Percentiles rank a stretch among this genome's conserved stretches.
Conservation (phyloP, 2,797 vertebrate species). For the Lepidocolaptes lacrymiger region DNA sequence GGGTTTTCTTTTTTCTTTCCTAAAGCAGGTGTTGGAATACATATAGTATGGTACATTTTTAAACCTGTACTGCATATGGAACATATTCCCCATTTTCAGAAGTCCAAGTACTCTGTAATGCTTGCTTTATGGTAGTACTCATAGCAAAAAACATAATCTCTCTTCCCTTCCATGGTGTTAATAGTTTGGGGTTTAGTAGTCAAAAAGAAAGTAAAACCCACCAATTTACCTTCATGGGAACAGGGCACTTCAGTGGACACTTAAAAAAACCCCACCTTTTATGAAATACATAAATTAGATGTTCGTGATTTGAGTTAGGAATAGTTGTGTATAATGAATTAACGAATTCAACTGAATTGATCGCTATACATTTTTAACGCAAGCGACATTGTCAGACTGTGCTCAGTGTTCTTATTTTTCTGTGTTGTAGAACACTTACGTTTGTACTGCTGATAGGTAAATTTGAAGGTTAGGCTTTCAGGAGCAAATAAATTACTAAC, state of each 20-base stretch:
- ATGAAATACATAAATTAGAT: neutral
- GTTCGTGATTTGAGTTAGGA: neutral
- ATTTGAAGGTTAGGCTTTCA: neutral
- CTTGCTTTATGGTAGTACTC: neutral
- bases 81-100: neutral
- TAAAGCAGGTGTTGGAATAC: neutral
- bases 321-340: neutral
- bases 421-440: neutral
- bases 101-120: neutral
- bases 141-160: neutral
- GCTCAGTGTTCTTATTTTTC: neutral
- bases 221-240: neutral
- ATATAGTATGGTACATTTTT: neutral
- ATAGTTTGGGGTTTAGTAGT: neutral
- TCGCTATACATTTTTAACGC: neutral
- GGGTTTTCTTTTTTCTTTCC: neutral
- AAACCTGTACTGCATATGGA: neutral
- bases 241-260: neutral
- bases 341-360: neutral
- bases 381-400: neutral
- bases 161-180: neutral
- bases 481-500: neutral
- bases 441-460: neutral
- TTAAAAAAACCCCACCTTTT: neutral
- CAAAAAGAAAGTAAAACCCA: neutral